Conservation (phyloP, 2,888 invertebrate genomes). For the Sesia apiformis region DNA sequence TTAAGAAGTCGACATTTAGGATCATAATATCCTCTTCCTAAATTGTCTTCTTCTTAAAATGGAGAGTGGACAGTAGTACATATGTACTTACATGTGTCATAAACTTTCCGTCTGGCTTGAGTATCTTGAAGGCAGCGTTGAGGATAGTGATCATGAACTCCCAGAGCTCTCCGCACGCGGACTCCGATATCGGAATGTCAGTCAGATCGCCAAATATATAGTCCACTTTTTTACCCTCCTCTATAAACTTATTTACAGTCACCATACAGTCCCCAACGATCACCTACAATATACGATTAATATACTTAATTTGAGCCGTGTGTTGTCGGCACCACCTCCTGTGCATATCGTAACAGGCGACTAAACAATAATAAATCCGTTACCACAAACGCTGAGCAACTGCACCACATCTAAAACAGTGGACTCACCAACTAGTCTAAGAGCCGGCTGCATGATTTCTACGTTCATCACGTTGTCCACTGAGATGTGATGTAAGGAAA, state of each 20-base stretch:
- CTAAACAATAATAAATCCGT: too few relatives aligned
- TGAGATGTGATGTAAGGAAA: too few relatives aligned
- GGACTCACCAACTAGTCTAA: too few relatives aligned
- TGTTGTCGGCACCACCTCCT: too few relatives aligned
- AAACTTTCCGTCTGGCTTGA: constrained; percentile 88
- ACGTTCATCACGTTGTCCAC: too few relatives aligned
- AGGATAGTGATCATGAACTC: constrained; percentile 90
- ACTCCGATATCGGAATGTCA: constrained; percentile 91
- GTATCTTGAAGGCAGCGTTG: constrained; percentile 84
- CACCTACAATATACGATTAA: constrained; percentile 78
- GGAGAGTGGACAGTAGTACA: not conserved
- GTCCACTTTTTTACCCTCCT: constrained; percentile 88
- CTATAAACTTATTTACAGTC: constrained; percentile 84
- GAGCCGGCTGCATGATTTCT: too few relatives aligned
- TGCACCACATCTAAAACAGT: too few relatives aligned
- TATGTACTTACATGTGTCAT: constrained; percentile 85
- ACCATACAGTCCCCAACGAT: constrained; percentile 93
- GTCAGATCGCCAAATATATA: constrained; percentile 95
- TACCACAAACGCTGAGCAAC: too few relatives aligned
- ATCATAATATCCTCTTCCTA: not conserved
- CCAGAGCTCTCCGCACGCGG: constrained; percentile 89
- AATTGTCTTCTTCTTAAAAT: not conserved
- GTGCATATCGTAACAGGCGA: too few relatives aligned
- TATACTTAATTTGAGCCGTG: too few relatives aligned
- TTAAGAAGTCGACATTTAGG: not conserved